Conservation (phyloP, 2,888 invertebrate genomes). For the Dicycla oo region DNA sequence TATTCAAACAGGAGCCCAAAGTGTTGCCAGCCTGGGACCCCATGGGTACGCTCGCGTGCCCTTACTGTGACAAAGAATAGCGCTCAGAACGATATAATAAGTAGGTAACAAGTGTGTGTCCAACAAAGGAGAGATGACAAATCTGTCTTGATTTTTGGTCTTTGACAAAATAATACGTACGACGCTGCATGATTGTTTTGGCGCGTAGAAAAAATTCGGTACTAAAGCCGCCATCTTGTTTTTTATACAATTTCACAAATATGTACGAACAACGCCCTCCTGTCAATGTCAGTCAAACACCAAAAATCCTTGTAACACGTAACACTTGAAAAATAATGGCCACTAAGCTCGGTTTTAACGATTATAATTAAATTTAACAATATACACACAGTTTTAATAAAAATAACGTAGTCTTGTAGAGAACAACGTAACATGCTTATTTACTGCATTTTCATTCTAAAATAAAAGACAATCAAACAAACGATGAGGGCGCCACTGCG, state of each 20-base stretch:
- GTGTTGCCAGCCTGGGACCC: constrained; percentile 98
- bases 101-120: constrained; percentile 14
- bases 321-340: too few relatives aligned
- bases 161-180: background rate
- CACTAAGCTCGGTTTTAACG: too few relatives aligned
- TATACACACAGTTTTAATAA: too few relatives aligned
- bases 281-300: background rate
- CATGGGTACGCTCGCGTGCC: constrained; percentile 95
- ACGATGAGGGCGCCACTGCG: too few relatives aligned
- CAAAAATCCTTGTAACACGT: background rate
- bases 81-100: constrained; percentile 5
- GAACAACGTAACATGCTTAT: too few relatives aligned
- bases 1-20: constrained; percentile 94
- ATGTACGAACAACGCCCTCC: background rate
- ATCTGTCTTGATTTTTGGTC: constrained; percentile 9
- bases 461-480: too few relatives aligned
- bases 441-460: too few relatives aligned
- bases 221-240: background rate
- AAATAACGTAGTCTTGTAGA: too few relatives aligned
- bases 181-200: background rate
- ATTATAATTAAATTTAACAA: too few relatives aligned
- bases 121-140: constrained; percentile 9
- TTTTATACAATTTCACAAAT: background rate
- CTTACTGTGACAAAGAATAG: constrained; percentile 77
- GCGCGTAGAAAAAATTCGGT: background rate